Percentiles rank a stretch among this genome's conserved stretches.
Conservation (phyloP, 2,113 vertebrate species). For the Mesembrinibis cayennensis region DNA sequence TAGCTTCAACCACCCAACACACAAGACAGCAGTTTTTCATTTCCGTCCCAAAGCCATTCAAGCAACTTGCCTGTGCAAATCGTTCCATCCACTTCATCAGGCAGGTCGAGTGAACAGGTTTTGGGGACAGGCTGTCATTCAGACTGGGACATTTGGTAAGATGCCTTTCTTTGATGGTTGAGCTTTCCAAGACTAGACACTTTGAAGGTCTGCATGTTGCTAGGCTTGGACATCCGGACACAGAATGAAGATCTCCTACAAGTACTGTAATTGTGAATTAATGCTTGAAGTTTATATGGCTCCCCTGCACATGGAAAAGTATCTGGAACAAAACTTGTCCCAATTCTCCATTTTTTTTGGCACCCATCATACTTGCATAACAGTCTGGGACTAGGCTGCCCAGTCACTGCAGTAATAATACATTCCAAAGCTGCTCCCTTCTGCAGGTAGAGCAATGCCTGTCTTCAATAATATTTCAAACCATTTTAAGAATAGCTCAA, state of each 20-base stretch:
- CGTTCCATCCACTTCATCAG: neutral
- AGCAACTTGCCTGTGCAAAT: neutral
- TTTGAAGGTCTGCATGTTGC: neutral
- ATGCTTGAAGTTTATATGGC: neutral
- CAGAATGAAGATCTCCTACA: neutral
- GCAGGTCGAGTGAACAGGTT: rapidly evolving
- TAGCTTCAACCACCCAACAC: neutral
- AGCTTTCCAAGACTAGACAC: neutral
- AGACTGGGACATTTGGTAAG: neutral
- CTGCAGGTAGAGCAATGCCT: neutral
- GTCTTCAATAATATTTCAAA: neutral
- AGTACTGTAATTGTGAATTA: neutral
- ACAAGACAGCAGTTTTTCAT: neutral
- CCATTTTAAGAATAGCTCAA: neutral
- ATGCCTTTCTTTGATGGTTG: neutral
- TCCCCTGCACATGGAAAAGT: neutral
- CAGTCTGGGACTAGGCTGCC: neutral
- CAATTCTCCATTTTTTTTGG: neutral
- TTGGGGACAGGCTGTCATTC: neutral
- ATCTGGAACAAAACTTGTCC: neutral
- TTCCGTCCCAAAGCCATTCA: neutral
- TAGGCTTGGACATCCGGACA: neutral
- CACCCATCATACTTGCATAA: neutral
- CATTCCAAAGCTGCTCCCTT: neutral
- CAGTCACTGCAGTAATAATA: neutral